Evolutionary conservation across 2,797 vertebrate species (phyloP).

Genomic region (Euphonia xanthogaster): DNA sequence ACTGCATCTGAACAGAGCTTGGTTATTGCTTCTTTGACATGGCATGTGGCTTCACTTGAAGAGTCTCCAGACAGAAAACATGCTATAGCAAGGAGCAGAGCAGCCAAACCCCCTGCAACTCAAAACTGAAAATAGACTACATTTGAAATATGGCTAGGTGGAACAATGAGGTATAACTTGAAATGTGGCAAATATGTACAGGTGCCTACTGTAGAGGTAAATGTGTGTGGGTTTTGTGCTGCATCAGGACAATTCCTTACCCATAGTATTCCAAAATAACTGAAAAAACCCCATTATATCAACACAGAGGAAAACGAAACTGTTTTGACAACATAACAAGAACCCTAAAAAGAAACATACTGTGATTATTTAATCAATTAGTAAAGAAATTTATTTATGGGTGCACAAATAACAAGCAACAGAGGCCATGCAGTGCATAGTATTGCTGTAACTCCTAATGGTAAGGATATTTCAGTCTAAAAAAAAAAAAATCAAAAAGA

Average conservation of each 20-base stretch:
- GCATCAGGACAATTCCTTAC: background rate
- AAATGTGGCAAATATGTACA: background rate
- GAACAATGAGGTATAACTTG: background rate
- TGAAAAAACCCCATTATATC: background rate
- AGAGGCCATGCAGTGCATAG: background rate
- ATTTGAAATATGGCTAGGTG: background rate
- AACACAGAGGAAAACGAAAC: background rate
- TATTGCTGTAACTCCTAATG: background rate
- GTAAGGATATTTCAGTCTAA: background rate
- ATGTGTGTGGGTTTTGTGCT: background rate
- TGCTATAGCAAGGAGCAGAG: background rate
- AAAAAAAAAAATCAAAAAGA: accelerated
- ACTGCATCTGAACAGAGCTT: background rate
- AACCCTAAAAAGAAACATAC: background rate
- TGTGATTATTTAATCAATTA: background rate
- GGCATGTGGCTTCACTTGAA: background rate
- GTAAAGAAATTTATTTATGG: background rate
- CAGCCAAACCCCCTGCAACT: background rate
- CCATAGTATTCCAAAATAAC: background rate
- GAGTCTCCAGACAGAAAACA: background rate
- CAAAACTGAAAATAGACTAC: background rate
- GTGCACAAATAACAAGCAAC: background rate
- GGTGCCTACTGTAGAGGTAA: background rate
- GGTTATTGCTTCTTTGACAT: background rate
- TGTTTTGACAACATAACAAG: background rate